phyloP scores from a whole-genome alignment of 2,888 invertebrate species.

The Mesorhabditis spiculigera region DNA sequence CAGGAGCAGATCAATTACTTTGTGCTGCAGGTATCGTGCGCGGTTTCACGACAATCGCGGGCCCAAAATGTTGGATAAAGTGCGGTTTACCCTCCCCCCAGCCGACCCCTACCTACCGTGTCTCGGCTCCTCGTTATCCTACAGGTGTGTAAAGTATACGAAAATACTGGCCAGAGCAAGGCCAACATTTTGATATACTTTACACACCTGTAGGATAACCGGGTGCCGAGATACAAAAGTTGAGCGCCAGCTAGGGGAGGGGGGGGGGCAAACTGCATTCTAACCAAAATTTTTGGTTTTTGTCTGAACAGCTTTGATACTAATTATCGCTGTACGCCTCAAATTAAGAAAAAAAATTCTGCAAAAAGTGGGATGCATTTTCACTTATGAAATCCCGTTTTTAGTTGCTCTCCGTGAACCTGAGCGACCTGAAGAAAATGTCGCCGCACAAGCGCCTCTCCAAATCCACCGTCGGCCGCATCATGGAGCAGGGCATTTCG shows the following conservation, averaged over 20 bases:
- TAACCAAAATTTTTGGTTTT: background rate
- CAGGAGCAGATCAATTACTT: constrained; percentile 24
- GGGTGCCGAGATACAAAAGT: too few relatives aligned
- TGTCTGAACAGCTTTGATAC: background rate
- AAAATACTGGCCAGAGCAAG: too few relatives aligned
- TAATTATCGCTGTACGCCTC: background rate
- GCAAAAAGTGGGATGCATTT: background rate
- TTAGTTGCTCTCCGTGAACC: constrained; percentile 42
- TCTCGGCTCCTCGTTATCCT: too few relatives aligned
- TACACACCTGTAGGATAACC: too few relatives aligned
- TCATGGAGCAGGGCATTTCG: constrained; percentile 36
- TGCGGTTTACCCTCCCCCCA: too few relatives aligned
- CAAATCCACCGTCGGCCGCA: constrained; percentile 24
- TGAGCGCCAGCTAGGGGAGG: background rate
- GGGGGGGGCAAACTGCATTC: background rate
- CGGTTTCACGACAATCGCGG: background rate
- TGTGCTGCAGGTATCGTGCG: constrained; percentile 9
- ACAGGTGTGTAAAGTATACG: too few relatives aligned
- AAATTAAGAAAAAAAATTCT: background rate
- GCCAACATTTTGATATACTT: too few relatives aligned
- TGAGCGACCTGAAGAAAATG: constrained; percentile 40
- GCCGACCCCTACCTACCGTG: too few relatives aligned
- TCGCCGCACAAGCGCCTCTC: constrained; percentile 35
- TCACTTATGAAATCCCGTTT: constrained; percentile 18
- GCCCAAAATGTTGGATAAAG: too few relatives aligned